Evolutionary conservation across 2,888 invertebrate genomes (phyloP), one percentile per base, ranked within the genome.

Genomic region (Ornithoptera alexandrae): DNA sequence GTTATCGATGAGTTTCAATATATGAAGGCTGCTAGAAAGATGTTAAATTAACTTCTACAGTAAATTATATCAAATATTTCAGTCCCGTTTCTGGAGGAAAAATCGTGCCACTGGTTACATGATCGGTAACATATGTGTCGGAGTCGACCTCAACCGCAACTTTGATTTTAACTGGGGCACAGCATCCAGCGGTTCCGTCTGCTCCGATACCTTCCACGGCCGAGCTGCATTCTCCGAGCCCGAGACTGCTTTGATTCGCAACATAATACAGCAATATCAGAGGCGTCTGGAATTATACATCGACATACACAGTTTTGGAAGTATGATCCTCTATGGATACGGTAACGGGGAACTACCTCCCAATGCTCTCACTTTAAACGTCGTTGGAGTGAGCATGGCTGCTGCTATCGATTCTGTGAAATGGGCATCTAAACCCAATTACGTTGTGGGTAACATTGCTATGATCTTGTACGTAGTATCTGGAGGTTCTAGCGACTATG

Each of bases 111-210:
- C 81, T 6, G 84, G 84, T 36, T 82, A 82, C 68, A 69, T 79
- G 39, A 10, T 63, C 12, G 76, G 79, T 0, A 74, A 83, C 66
- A 0, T 77, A 0, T 97, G 96, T 77, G 75, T 83, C 17, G 97
- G 97, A 0, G 94, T 94, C 0, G 97, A 97, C 79, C 93, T 94
- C 0, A 97, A 97, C 84, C 90, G 97, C 15, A 97, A 97, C 86
- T 97, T 95, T 77, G 95, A 93, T 69, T 93, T 93, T 75, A 88
- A 94, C 72, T 97, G 96, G 96, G 94, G 93, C 1, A 88, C 93
- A 1, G 82, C 80, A 0, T 89, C 90, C 58, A 94, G 94, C 73
- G 74, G 63, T 72, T 82, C 78, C 65, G 93, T 89, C 1, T 96
- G 96, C 80, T 73, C 82, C 0, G 94, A 95, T 0, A 94, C 90